Percentiles rank a stretch among this genome's conserved stretches.
These are phyloP conservation scores for Drosophila borborema DNA, from an alignment of 2,888 invertebrate species.

Conservation along the genomic window DNA sequence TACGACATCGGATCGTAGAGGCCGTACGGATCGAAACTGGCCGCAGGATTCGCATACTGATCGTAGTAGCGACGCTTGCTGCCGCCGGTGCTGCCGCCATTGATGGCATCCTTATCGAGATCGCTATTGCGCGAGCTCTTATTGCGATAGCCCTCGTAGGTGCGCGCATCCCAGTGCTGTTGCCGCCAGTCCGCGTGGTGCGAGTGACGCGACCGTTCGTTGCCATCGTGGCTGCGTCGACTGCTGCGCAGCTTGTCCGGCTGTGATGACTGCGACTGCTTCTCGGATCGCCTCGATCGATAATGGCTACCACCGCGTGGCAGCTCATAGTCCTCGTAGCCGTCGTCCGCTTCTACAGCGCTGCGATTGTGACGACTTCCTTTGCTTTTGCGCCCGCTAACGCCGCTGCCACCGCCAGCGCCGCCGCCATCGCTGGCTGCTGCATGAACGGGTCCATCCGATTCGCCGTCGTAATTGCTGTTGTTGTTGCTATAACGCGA, in stretches of 20 bases:
- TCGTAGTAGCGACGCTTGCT: conserved; percentile 59
- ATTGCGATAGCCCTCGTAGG: conserved; percentile 84
- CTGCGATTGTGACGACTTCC: conserved; percentile 53
- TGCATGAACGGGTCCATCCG: conserved; percentile 40
- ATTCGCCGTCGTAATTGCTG: conserved; percentile 65
- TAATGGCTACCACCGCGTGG: conserved; percentile 35
- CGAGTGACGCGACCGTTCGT: conserved; percentile 43
- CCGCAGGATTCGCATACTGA: conserved; percentile 37
- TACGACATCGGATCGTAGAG: conserved; percentile 69
- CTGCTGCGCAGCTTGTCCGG: conserved; percentile 66
- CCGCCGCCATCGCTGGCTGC: conserved; percentile 39
- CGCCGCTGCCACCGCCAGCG: conserved; percentile 10
- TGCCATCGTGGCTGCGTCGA: conserved; percentile 65
- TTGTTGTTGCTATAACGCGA: conserved; percentile 59
- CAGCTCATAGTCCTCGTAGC: conserved; percentile 58
- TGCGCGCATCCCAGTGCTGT: conserved; percentile 66
- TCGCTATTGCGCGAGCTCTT: conserved; percentile 84
- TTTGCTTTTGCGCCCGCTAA: conserved; percentile 61
- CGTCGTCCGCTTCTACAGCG: conserved; percentile 47
- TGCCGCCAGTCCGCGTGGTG: conserved; percentile 52
- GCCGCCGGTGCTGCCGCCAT: conserved; percentile 25
- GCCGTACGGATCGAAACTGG: conserved; percentile 54
- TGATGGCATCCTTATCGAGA: conserved; percentile 76
- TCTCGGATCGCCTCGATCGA: conserved; percentile 71
- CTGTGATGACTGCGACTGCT: conserved; percentile 55